phyloP scores from a whole-genome alignment of 23 tunicate species.

The Botrylloides violaceus region DNA sequence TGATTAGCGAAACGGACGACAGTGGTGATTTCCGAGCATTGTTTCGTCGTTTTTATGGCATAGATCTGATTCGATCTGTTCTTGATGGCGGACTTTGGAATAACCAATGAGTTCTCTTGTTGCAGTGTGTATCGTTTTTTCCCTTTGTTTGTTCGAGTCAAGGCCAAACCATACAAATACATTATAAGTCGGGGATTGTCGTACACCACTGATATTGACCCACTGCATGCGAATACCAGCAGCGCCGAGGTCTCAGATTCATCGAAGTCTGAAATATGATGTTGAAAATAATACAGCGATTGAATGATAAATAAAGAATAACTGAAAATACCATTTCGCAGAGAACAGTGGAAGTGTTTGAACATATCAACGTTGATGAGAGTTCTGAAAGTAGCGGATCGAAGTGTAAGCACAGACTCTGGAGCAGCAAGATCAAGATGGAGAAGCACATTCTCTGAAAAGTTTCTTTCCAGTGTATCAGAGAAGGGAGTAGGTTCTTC shows the following conservation, averaged over 20 bases:
- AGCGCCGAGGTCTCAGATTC: neutral
- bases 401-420: neutral
- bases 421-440: constrained; percentile 3
- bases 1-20: neutral
- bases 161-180: constrained; percentile 1
- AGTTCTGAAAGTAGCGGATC: neutral
- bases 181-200: neutral
- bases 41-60: neutral
- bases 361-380: constrained; percentile 7
- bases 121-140: neutral
- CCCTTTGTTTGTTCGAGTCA: neutral
- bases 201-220: constrained; percentile 5
- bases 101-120: neutral
- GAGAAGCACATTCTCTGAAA: constrained; percentile 18
- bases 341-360: neutral
- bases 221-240: constrained; percentile 9
- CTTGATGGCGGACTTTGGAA: neutral
- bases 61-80: neutral
- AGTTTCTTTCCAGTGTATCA: constrained; percentile 4
- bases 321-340: constrained; percentile 5
- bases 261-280: neutral
- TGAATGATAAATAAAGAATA: neutral
- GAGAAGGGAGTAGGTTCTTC: constrained; percentile 5
- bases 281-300: neutral
- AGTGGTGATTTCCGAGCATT: neutral